Base-by-base conservation (phyloP, 1,140 invertebrate genomes). In the Trinorchestia longiramus region DNA sequence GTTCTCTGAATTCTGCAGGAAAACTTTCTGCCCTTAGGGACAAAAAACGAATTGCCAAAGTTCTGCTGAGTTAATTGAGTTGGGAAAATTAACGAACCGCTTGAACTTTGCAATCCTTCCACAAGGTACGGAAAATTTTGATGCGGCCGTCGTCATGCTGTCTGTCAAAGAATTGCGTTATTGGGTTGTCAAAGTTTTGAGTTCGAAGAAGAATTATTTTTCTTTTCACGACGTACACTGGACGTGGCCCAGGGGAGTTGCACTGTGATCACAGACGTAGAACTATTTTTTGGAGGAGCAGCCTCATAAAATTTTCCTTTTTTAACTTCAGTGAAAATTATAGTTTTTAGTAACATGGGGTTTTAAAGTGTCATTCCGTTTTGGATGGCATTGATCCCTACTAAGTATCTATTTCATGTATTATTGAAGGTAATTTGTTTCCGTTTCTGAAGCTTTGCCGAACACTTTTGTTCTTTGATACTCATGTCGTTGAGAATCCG, bases 11-110 rank as follows among this genome's bases (percentile, higher is more conserved):
- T 77, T 77, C 62, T 77, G 62, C 62, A 77, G 62, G 62, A 77
- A 77, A 77, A 77, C 62, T 77, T 77, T 36, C 62, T 77, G 62
- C 36, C 62, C 28, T 28, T 3, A 3, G 62, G 62, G 62, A 77
- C 62, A 77, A 77, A 77, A 77, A 77, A 77, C 62, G 62, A 77
- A 77, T 77, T 77, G 62, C 62, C 62, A 36, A 77, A 77, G 62
- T 77, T 77, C 62, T 77, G 62, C 62, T 77, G 15, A 77, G 62
- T 77, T 77, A 77, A 77, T 77, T 77, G 62, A 77, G 62, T 77
- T 77, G 11, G 15, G 62, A 77, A 77, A 77, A 77, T 77, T 77
- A 77, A 77, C 62, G 62, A 77, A 77, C 62, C 62, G 62, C 62
- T 77, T 77, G 62, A 77, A 77, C 62, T 77, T 77, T 77, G 62